Base-by-base conservation (phyloP, 2,797 vertebrate species). In the Halcyon badia region DNA sequence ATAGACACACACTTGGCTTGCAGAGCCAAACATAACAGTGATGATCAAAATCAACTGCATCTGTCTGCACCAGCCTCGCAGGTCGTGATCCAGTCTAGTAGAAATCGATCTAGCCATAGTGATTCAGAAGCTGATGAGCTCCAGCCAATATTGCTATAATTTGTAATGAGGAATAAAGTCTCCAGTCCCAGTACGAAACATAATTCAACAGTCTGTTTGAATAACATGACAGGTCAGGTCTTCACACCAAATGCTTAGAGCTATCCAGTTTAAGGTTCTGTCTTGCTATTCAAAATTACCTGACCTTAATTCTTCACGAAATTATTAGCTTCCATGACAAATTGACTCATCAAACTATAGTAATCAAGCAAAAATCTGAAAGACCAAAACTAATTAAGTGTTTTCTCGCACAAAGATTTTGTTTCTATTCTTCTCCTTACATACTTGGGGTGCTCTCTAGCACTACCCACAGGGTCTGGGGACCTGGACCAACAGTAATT, bases 11-110 rank as follows among this genome's bases (percentile, higher is more conserved):
- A 6, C 25, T 33, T 20, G 39, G 11, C 35, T 91, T 31, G 52
- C 57, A 61, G 61, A 79, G 31, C 13, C 81, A 60, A 83, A 49
- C 51, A 15, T 13, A 48, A n/a, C 49, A 52, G 11, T 1, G 22
- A 33, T 39, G 48, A 22, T 56, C 88, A 83, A 87, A 87, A 71
- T 48, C 57, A 69, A 6, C 71, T 26, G 8, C 3, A 0, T 64
- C 75, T 7, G 4, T 28, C 77, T 66, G 58, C 66, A 52, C 20
- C 73, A 57, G 46, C 46, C 73, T 62, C 33, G 11, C 46, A 61
- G 44, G 64, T 8, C 0, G 3, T 35, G 56, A 87, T 17, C 25
- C 2, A 1, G 52, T 44, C 25, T 9, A 37, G 20, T 2, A 46
- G 37, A 18, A 20, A 31, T n/a, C 25, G 48, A 52, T 57, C 39